Conservation (phyloP, 2,797 vertebrate genomes). For the Distichodus sexfasciatus region DNA sequence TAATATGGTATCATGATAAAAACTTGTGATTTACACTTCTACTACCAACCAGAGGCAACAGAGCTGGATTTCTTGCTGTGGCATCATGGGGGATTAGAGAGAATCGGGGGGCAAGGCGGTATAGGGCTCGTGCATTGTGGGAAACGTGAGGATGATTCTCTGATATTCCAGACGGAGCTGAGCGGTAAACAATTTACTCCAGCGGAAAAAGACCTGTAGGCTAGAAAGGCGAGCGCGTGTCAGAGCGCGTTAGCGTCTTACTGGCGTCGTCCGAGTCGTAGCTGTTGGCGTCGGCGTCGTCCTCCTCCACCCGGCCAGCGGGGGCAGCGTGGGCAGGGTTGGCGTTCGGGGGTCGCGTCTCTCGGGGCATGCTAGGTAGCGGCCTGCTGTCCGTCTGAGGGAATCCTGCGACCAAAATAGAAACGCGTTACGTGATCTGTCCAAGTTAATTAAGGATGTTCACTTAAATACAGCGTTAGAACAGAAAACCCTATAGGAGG, state of each 20-base stretch:
- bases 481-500: too few species aligned
- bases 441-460: not conserved
- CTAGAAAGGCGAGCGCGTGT: constrained; percentile 29
- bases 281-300: constrained; percentile 82
- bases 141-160: constrained; percentile 13
- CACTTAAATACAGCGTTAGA: too few species aligned
- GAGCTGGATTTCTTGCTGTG: too few species aligned
- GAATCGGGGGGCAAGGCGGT: not conserved
- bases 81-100: too few species aligned
- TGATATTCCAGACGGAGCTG: not conserved
- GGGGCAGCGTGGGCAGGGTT: constrained; percentile 51
- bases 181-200: constrained; percentile 30
- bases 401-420: not conserved
- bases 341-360: constrained; percentile 28
- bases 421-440: not conserved
- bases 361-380: constrained; percentile 24
- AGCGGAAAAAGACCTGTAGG: constrained; percentile 29
- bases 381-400: constrained; percentile 27
- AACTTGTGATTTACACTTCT: too few species aligned
- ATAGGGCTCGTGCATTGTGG: not conserved
- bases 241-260: constrained; percentile 57
- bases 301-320: constrained; percentile 69
- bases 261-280: constrained; percentile 93
- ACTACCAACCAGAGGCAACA: too few species aligned
- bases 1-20: too few species aligned